Base-by-base conservation (phyloP, 2,113 vertebrate genomes). In the Galeopterus variegatus region DNA sequence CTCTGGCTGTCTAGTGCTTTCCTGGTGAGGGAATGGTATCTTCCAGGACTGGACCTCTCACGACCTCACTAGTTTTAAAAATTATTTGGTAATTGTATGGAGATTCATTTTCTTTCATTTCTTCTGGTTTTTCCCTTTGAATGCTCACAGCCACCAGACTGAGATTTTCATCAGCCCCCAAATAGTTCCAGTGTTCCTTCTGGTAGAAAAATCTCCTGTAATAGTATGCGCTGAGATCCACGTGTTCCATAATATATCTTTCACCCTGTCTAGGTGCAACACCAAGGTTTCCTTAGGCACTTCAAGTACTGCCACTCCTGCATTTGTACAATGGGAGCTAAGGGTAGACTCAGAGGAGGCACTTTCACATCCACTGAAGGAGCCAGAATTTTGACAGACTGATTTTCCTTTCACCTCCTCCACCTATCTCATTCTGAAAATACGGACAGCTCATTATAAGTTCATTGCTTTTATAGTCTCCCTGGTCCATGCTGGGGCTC, bases 121-220 rank as follows among this genome's bases (percentile, higher is more conserved):
- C 99, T 85, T 99, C 99, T 87, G 99, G 98, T 97, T 99, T 99
- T 96, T 99, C 99, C 96, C 99, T 99, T 96, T 99, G 99, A 97
- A 99, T 98, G 97, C 99, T 99, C 96, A 99, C 99, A 91, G 99
- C 99, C 96, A 99, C 99, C 0, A 99, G 99, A 93, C 99, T 99
- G 79, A 99, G 98, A 48, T 99, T 99, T 95, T 99, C 99, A 94
- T 99, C 99, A 19, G 99, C 98, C 81, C 99, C 99, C 98, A 99
- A 99, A 98, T 99, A 99, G 98, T 99, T 99, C 99, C 99, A 99
- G 98, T 99, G 99, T 97, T 99, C 99, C 97, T 99, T 99, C 97
- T 99, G 99, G 96, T 99, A 99, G 98, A 99, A 99, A 97, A 99
- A 99, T 96, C 99, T 99, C 93, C 99, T 98, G 56, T 99, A 99